phyloP scores from a whole-genome alignment of 2,888 invertebrate genomes.

The Formica aserva region DNA sequence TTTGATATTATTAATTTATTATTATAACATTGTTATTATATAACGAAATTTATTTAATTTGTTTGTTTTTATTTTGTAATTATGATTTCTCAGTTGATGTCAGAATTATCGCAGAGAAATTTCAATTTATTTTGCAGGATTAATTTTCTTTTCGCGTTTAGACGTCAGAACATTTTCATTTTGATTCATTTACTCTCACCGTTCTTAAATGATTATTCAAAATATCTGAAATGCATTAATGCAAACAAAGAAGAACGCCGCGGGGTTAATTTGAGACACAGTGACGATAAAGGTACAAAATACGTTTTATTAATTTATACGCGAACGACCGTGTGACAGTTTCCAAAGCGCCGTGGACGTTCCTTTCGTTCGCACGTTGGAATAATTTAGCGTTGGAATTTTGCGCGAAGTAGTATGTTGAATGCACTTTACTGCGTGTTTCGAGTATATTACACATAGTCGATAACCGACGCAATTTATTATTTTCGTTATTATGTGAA shows the following conservation, averaged over 20 bases:
- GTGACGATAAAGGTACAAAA: conserved; percentile 58
- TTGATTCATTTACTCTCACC: not conserved
- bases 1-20: not conserved
- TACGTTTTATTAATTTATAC: conserved; percentile 75
- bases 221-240: conserved; percentile 55
- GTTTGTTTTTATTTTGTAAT: not conserved
- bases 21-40: not conserved
- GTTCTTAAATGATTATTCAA: conserved; percentile 18
- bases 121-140: not conserved
- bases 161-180: not conserved
- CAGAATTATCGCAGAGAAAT: not conserved
- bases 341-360: conserved; percentile 69
- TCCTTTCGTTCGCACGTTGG: conserved; percentile 70
- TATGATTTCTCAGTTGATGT: not conserved
- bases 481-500: conserved; percentile 67
- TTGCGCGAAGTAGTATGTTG: conserved; percentile 60
- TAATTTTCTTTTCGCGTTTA: not conserved
- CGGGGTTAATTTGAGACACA: conserved; percentile 66
- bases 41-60: not conserved
- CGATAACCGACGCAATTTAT: conserved; percentile 59
- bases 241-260: conserved; percentile 29
- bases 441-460: conserved; percentile 37
- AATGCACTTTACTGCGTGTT: conserved; percentile 63
- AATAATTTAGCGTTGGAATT: conserved; percentile 71
- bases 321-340: conserved; percentile 57